phyloP scores from a whole-genome alignment of 2,113 vertebrate species.

The Prietella phreatophila region DNA sequence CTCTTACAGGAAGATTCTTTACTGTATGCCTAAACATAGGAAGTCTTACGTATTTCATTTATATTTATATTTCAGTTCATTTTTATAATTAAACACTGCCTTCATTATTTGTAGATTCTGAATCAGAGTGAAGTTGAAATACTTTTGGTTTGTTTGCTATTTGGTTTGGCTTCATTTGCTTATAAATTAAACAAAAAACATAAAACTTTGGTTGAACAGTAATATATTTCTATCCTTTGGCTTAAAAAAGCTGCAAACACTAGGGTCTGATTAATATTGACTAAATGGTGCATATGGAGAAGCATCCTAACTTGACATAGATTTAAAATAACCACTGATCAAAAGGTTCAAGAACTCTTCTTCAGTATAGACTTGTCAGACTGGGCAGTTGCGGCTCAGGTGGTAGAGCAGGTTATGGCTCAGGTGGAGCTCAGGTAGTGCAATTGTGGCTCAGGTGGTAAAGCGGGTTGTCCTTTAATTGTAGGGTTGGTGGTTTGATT shows the following conservation, averaged over 20 bases:
- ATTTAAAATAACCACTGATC: background rate
- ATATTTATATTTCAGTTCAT: background rate
- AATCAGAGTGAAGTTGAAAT: background rate
- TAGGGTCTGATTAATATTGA: background rate
- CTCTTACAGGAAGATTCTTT: background rate
- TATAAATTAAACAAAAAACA: background rate
- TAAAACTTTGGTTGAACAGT: background rate
- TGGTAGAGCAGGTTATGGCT: too few relatives aligned
- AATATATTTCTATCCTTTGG: background rate
- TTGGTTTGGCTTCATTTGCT: background rate
- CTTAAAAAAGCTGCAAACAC: background rate
- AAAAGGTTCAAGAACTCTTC: background rate
- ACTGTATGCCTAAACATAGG: background rate
- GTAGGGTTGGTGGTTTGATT: too few relatives aligned
- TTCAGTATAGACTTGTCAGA: background rate
- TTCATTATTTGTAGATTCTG: background rate
- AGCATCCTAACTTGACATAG: background rate
- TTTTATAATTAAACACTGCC: background rate
- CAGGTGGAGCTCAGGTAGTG: too few relatives aligned
- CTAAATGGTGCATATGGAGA: background rate
- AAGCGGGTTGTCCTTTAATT: too few relatives aligned
- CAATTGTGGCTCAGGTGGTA: too few relatives aligned
- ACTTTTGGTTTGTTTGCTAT: background rate
- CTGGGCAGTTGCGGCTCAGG: too few relatives aligned
- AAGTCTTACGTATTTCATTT: background rate